Percentiles rank a stretch among this genome's conserved stretches.
Conservation (phyloP, 1,140 invertebrate genomes). For the Drosophila erecta region DNA sequence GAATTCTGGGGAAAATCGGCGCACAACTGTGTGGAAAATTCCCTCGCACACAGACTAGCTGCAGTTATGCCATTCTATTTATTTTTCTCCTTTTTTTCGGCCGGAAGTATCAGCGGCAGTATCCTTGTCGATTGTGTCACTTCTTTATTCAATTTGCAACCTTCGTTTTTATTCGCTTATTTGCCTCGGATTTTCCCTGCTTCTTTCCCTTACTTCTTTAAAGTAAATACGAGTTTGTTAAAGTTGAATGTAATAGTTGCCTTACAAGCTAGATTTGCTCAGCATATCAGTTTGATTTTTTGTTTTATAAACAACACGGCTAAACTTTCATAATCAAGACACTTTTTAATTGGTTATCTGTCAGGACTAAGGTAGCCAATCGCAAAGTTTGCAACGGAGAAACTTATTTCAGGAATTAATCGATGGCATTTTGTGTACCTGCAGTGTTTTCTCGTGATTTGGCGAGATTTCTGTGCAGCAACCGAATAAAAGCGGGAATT, state of each 20-base stretch:
- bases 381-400: conserved; percentile 10
- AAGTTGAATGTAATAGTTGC: background rate
- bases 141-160: conserved; percentile 11
- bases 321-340: conserved; percentile 31
- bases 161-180: background rate
- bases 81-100: background rate
- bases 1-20: background rate
- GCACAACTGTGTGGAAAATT: background rate
- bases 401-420: conserved; percentile 1
- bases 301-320: background rate
- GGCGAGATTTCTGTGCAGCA: background rate
- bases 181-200: background rate
- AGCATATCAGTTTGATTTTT: no score
- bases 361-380: background rate
- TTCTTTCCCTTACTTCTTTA: background rate
- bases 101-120: conserved; percentile 28
- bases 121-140: conserved; percentile 35
- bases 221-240: background rate
- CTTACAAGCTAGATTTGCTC: no score
- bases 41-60: conserved; percentile 20
- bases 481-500: background rate
- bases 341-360: conserved; percentile 31
- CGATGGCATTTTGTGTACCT: conserved; percentile 6
- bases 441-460: background rate
- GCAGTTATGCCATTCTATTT: conserved; percentile 1